Evolutionary conservation across 2,888 invertebrate species (phyloP).

Genomic region (Acanthosepion lycidas): DNA sequence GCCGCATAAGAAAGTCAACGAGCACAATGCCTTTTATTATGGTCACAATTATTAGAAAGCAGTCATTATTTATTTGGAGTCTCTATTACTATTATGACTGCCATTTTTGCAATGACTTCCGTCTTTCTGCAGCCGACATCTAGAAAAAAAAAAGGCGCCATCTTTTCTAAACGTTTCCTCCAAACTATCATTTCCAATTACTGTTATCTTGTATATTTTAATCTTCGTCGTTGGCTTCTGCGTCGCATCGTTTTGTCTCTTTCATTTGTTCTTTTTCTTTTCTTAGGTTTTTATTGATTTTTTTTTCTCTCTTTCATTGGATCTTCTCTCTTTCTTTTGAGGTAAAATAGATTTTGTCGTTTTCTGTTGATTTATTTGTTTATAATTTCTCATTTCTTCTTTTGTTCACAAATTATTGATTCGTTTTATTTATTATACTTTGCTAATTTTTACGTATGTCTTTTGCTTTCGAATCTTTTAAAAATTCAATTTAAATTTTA

Average conservation of each 20-base stretch:
- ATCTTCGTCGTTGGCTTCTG: neutral
- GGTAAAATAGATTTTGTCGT: neutral
- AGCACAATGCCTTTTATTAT: neutral
- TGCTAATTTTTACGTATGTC: too few species aligned
- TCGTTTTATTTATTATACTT: too few species aligned
- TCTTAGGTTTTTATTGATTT: neutral
- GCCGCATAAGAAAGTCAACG: neutral
- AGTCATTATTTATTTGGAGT: neutral
- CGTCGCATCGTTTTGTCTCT: neutral
- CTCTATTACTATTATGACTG: neutral
- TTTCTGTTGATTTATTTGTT: neutral
- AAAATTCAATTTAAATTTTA: too few species aligned
- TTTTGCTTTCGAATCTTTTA: too few species aligned
- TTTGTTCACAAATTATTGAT: neutral
- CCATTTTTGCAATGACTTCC: neutral
- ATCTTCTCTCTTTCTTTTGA: neutral
- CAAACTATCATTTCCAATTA: constrained; percentile 16
- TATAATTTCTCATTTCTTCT: neutral
- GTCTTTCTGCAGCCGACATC: neutral
- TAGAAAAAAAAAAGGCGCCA: constrained; percentile 4
- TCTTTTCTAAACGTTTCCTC: neutral
- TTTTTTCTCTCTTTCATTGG: neutral
- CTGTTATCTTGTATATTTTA: neutral
- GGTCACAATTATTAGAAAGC: neutral
- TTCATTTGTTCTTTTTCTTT: neutral